These are phyloP conservation scores for Oasisia sp. DNA, from an alignment of 2,888 invertebrate genomes.

Conservation along the genomic window DNA sequence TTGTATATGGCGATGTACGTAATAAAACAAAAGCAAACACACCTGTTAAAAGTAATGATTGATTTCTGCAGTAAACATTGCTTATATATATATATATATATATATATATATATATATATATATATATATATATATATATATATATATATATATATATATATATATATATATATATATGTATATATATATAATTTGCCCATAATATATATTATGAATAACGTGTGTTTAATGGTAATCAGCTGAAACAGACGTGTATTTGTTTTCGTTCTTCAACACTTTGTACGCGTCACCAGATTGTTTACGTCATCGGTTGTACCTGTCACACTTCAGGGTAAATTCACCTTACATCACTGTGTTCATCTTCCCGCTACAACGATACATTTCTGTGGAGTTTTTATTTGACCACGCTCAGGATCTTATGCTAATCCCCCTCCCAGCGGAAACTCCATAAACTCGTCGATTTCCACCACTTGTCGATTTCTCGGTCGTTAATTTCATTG, in stretches of 20 bases:
- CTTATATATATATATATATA: too few species aligned
- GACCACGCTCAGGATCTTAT: not conserved
- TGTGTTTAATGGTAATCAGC: too few species aligned
- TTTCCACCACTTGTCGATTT: not conserved
- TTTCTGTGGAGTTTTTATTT: not conserved
- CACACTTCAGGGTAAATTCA: not conserved
- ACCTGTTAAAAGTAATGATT: too few species aligned
- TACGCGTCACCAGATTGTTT: not conserved
- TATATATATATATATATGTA: too few species aligned
- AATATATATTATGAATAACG: too few species aligned
- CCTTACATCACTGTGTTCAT: not conserved
- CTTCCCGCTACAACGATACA: not conserved
- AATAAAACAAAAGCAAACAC: too few species aligned
- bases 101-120: too few species aligned
- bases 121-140: too few species aligned
- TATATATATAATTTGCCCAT: too few species aligned
- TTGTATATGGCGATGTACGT: too few species aligned
- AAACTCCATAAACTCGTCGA: not conserved
- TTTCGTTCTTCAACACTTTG: not conserved
- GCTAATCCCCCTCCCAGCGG: not conserved
- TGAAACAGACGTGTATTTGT: not conserved
- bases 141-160: too few species aligned
- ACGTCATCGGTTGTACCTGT: not conserved
- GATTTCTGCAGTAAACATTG: too few species aligned
- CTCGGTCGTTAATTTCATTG: constrained; percentile 10